A percentile compares a stretch with the other conserved stretches of the same genome.
These are phyloP conservation scores for Lathronympha strigana DNA, from an alignment of 2,888 invertebrate genomes.

Conservation along the genomic window DNA sequence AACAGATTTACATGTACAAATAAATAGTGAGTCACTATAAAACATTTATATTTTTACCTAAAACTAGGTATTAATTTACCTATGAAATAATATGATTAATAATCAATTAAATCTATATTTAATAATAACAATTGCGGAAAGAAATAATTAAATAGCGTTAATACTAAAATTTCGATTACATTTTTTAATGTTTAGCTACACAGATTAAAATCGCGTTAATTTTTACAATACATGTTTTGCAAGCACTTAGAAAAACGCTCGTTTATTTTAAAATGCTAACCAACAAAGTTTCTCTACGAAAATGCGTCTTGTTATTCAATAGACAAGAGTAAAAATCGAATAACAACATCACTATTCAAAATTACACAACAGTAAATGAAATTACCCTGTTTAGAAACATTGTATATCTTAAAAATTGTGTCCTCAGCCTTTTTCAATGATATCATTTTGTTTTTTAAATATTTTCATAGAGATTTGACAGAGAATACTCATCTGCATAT, in stretches of 20 bases:
- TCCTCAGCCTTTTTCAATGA: slow-evolving; percentile 83
- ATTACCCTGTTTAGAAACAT: slow-evolving; percentile 83
- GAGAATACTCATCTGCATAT: slow-evolving; percentile 51
- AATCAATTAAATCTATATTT: slow-evolving; percentile 43
- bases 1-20: slow-evolving; percentile 68
- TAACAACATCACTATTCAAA: slow-evolving; percentile 72
- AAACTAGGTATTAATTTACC: slow-evolving; percentile 52
- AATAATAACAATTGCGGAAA: slow-evolving; percentile 34
- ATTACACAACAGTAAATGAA: slow-evolving; percentile 79
- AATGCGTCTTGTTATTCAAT: slow-evolving; percentile 56
- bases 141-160: slow-evolving; percentile 27
- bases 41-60: slow-evolving; percentile 57
- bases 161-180: slow-evolving; percentile 38
- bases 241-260: slow-evolving; percentile 34
- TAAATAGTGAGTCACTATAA: slow-evolving; percentile 70
- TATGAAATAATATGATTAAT: slow-evolving; percentile 51
- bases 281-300: slow-evolving; percentile 52
- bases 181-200: slow-evolving; percentile 32
- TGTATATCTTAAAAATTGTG: slow-evolving; percentile 82
- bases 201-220: slow-evolving; percentile 32
- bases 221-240: slow-evolving; percentile 15
- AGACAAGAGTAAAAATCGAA: slow-evolving; percentile 71
- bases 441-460: slow-evolving; percentile 70
- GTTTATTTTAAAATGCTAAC: slow-evolving; percentile 39
- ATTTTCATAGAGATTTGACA: slow-evolving; percentile 56